Evolutionary conservation across 2,113 vertebrate species (phyloP).

Genomic region (Trichechus manatus): DNA sequence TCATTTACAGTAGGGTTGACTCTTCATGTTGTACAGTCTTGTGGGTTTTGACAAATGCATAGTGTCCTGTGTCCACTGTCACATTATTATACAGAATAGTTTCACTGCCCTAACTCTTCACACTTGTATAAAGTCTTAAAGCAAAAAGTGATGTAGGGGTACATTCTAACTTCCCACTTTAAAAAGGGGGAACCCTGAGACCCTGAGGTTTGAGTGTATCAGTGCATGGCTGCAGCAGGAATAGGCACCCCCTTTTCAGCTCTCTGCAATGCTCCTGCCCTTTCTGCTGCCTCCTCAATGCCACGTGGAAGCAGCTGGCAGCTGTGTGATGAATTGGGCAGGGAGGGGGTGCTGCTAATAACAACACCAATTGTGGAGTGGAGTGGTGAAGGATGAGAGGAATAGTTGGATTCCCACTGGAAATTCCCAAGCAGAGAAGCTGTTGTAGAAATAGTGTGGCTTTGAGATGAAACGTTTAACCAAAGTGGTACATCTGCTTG

Average conservation of each 20-base stretch:
- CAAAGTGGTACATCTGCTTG: constrained; percentile 12
- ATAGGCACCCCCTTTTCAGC: fast-evolving
- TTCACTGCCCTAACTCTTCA: background rate
- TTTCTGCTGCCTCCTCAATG: background rate
- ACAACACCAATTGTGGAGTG: background rate
- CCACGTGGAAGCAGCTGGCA: background rate
- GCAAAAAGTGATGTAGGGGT: background rate
- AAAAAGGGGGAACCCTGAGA: background rate
- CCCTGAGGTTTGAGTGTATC: background rate
- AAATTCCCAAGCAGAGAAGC: background rate
- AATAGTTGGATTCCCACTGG: background rate
- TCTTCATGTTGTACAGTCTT: background rate
- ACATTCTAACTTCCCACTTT: background rate
- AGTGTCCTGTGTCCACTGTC: background rate
- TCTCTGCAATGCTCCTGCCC: background rate
- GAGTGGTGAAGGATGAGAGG: background rate
- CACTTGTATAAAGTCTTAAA: background rate
- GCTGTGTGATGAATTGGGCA: background rate
- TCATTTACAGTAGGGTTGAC: background rate
- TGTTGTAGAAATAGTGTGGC: background rate
- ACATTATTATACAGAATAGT: background rate
- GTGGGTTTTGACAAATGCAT: background rate
- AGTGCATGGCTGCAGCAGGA: background rate
- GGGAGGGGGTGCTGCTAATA: background rate
- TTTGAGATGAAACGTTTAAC: background rate